These are phyloP conservation scores for Brachionichthys hirsutus DNA, from an alignment of 2,113 vertebrate genomes.

Conservation along the genomic window DNA sequence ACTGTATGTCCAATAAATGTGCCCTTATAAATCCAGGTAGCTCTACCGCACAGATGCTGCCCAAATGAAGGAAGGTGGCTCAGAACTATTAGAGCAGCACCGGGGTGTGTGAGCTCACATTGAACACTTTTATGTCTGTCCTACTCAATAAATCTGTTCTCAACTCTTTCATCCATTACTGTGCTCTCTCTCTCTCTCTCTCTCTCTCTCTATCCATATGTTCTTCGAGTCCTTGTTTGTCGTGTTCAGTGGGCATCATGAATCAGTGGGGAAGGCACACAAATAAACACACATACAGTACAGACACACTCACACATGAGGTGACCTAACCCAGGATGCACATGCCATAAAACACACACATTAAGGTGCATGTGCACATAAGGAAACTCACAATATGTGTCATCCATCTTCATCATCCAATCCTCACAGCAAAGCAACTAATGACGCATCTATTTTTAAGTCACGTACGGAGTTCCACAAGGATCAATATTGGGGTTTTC, in stretches of 20 bases:
- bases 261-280: conserved; percentile 22
- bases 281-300: conserved; percentile 5
- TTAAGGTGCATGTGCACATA: too few relatives aligned
- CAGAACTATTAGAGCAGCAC: conserved; percentile 58
- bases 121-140: conserved; percentile 38
- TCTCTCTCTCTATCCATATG: conserved; percentile 13
- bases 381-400: too few relatives aligned
- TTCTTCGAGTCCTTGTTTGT: conserved; percentile 55
- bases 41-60: conserved; percentile 17
- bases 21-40: conserved; percentile 39
- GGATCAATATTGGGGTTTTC: too few relatives aligned
- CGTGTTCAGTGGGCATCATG: conserved; percentile 32
- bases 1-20: conserved; percentile 1
- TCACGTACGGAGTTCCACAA: too few relatives aligned
- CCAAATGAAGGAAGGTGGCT: conserved; percentile 44
- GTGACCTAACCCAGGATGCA: conserved; percentile 30
- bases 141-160: conserved; percentile 51
- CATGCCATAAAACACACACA: conserved; percentile 10
- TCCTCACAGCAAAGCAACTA: too few relatives aligned
- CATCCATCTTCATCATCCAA: too few relatives aligned
- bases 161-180: conserved; percentile 47
- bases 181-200: conserved; percentile 31
- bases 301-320: conserved; percentile 17
- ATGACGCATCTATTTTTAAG: too few relatives aligned
- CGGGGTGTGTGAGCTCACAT: conserved; percentile 41